These are phyloP conservation scores for Burhinus oedicnemus DNA, from an alignment of 2,113 vertebrate species.

Conservation along the genomic window DNA sequence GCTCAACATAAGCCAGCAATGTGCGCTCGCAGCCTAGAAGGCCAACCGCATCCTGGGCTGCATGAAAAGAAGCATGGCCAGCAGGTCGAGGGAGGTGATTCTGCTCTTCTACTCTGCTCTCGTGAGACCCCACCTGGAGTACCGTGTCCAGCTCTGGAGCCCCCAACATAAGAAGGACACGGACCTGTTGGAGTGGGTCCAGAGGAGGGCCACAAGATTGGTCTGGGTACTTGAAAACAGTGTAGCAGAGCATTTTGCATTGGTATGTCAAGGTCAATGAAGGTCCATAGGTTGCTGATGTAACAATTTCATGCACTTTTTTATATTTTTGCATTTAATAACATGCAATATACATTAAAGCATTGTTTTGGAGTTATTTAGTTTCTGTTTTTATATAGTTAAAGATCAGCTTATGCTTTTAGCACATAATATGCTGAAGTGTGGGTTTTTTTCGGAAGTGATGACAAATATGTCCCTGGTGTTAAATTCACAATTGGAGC, in stretches of 20 bases:
- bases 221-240: background rate
- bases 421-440: constrained; percentile 12
- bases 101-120: too few species aligned
- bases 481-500: constrained; percentile 21
- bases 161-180: too few species aligned
- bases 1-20: too few species aligned
- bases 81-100: too few species aligned
- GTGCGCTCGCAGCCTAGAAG: too few species aligned
- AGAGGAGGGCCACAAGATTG: background rate
- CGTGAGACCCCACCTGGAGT: too few species aligned
- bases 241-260: background rate
- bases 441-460: background rate
- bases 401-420: constrained; percentile 34
- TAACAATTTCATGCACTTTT: background rate
- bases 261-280: background rate
- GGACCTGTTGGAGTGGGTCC: too few species aligned
- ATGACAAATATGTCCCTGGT: constrained; percentile 41
- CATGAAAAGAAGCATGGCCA: too few species aligned
- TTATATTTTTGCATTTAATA: background rate
- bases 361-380: background rate
- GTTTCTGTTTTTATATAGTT: background rate
- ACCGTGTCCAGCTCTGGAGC: too few species aligned
- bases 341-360: background rate
- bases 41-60: too few species aligned
- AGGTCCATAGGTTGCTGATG: background rate